Conservation (phyloP, 2,888 invertebrate species). For the Luffia ferchaultella region DNA sequence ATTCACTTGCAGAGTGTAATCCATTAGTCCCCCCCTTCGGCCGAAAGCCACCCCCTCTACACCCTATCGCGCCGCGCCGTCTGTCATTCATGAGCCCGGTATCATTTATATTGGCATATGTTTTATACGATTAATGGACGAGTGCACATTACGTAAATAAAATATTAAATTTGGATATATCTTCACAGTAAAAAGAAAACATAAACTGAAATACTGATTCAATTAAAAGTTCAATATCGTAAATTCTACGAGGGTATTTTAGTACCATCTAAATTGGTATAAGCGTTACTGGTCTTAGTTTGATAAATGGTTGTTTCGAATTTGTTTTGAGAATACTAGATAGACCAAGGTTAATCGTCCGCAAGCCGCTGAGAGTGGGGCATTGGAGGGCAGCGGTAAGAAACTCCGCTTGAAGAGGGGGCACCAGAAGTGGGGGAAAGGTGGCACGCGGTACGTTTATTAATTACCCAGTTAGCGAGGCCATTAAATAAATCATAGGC, state of each 20-base stretch:
- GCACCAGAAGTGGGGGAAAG: neutral
- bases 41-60: conserved; percentile 14
- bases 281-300: neutral
- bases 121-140: conserved; percentile 64
- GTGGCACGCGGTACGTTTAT: neutral
- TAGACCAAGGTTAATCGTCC: neutral
- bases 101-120: conserved; percentile 66
- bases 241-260: too few species aligned
- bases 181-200: too few species aligned
- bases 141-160: conserved; percentile 35
- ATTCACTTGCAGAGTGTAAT: conserved; percentile 65
- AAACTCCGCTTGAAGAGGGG: too few species aligned
- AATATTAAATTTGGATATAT: too few species aligned
- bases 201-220: too few species aligned
- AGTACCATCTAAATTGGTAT: neutral
- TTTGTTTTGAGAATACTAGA: conserved; percentile 3
- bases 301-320: neutral
- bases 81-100: conserved; percentile 63
- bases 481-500: conserved; percentile 2
- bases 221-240: too few species aligned
- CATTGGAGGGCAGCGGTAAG: neutral
- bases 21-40: conserved; percentile 45
- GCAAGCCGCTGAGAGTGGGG: neutral
- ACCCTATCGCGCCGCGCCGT: conserved; percentile 13
- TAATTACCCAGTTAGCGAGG: conserved; percentile 1